phyloP scores from a whole-genome alignment of 2,113 vertebrate genomes.

The Parotia lawesii region DNA sequence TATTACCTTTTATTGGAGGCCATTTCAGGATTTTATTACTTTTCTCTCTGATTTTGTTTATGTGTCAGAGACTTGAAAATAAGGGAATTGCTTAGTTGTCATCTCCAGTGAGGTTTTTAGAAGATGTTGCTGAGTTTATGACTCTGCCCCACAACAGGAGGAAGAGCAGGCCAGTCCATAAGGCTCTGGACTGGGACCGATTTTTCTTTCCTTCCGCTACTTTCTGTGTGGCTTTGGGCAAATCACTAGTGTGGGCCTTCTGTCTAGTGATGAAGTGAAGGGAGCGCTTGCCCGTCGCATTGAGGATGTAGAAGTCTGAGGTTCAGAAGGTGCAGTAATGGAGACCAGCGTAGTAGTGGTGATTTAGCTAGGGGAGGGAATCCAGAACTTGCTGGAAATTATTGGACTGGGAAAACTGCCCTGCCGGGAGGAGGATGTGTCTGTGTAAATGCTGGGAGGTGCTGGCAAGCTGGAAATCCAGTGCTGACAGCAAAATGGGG shows the following conservation, averaged over 20 bases:
- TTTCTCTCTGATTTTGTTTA: slow-evolving; percentile 62
- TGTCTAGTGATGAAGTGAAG: neutral
- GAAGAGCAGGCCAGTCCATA: neutral
- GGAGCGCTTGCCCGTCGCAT: accelerated
- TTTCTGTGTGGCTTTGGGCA: neutral
- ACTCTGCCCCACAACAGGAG: neutral
- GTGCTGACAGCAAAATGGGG: accelerated
- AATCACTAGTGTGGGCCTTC: neutral
- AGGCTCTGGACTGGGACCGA: neutral
- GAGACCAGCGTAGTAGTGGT: neutral
- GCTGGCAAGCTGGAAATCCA: neutral
- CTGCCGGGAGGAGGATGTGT: neutral
- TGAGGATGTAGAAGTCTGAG: neutral
- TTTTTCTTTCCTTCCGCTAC: neutral
- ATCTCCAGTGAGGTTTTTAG: slow-evolving; percentile 30
- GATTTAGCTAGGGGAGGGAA: neutral
- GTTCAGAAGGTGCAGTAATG: neutral
- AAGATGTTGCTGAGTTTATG: slow-evolving; percentile 16
- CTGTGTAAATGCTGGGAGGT: neutral
- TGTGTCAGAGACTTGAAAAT: slow-evolving; percentile 51
- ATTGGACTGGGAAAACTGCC: neutral
- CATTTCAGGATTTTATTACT: slow-evolving; percentile 55
- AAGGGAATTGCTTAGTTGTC: slow-evolving; percentile 48
- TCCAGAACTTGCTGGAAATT: neutral
- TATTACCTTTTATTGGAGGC: slow-evolving; percentile 62